Evolutionary conservation across 1,140 invertebrate species (phyloP).

Genomic region (Drosophila seguyi): DNA sequence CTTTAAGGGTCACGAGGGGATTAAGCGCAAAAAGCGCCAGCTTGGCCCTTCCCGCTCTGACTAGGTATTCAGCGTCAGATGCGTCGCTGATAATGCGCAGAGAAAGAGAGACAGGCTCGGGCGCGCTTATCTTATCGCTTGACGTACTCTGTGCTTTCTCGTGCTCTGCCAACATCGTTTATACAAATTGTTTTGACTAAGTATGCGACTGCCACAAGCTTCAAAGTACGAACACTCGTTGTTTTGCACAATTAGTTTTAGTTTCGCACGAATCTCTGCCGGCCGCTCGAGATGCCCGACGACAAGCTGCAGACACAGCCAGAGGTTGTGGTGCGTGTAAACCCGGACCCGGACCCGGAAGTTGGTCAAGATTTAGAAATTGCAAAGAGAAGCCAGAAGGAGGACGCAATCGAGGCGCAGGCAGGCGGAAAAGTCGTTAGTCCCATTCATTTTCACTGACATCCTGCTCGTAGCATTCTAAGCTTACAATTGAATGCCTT

Average conservation of each 20-base stretch:
- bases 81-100: constrained; percentile 36
- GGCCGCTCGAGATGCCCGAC: constrained; percentile 43
- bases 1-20: constrained; percentile 37
- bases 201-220: constrained; percentile 52
- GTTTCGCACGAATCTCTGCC: constrained; percentile 42
- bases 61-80: constrained; percentile 25
- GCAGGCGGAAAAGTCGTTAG: constrained; percentile 51
- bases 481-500: constrained; percentile 5
- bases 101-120: constrained; percentile 19
- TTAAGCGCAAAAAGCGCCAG: background rate
- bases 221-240: constrained; percentile 59
- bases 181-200: constrained; percentile 54
- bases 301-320: constrained; percentile 23
- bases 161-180: constrained; percentile 55
- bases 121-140: constrained; percentile 68
- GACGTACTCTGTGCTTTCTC: constrained; percentile 47
- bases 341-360: constrained; percentile 14
- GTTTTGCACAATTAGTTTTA: constrained; percentile 34
- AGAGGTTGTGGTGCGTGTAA: constrained; percentile 43
- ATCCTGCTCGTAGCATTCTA: background rate
- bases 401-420: constrained; percentile 38
- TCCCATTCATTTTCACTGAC: constrained; percentile 12
- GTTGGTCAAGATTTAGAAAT: constrained; percentile 3
- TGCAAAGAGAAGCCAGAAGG: constrained; percentile 24
- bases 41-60: constrained; percentile 18